Base-by-base conservation (phyloP, 2,888 invertebrate species). In the Agrypnus murinus region DNA sequence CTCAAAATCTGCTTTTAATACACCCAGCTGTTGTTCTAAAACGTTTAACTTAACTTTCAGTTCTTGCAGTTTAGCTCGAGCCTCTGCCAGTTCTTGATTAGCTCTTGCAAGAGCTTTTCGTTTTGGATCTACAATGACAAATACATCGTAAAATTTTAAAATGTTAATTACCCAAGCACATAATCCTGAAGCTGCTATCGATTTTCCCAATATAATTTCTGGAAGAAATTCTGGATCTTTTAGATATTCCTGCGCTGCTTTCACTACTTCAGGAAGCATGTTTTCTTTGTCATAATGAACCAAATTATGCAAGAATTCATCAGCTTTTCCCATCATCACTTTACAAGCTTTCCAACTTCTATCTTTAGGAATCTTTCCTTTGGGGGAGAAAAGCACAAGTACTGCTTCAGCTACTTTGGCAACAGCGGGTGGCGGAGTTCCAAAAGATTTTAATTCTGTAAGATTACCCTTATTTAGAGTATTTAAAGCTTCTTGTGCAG, bases 81-180 rank as follows among this genome's bases (percentile, higher is more conserved):
- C 97, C 55, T 92, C 93, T 69, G 91, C 90, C 48, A 97, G 85
- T 80, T 97, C 96, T 1, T 91, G 90, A 80, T 96, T 96, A 10
- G 97, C 97, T 70, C 92, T 92, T 15, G 92, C 90, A 25, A 98
- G 88, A 1, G 98, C 97, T 67, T 91, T 88, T 80, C 97, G 88
- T 81, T 98, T 96, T 15, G 98, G 98, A 83, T 97, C 96, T 0
- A 98, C 97, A 36, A 95, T 93, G 72, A 95, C 93, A 85, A 93
- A 97, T 31, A 98, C 95, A 64, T 95, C 93, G 86, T 95, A 94
- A 86, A 95, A 97, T 78, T 90, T 93, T 82, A 94, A 88, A 75
- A 98, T 96, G 85, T 98, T 98, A 76, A 96, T 92, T 1, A 95
- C 97, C 97, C 98, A 98, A 1, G 96, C 92, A 82, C 97, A 97